Evolutionary conservation across 1,140 invertebrate species (phyloP), one percentile per base, ranked within the genome.

Genomic region (Euborellia annulipes): DNA sequence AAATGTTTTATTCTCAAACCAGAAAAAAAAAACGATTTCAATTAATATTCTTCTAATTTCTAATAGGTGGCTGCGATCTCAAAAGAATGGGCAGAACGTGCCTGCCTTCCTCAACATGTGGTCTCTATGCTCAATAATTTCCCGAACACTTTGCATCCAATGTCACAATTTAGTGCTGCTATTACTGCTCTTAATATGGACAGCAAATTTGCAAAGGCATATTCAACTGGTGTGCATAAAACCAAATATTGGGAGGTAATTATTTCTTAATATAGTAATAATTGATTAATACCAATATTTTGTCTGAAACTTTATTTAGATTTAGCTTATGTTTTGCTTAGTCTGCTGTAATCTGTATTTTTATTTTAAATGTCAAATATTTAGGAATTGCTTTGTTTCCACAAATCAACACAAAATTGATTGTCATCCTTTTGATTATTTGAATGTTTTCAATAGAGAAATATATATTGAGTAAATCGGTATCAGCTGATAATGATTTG

Each of bases 101-200:
- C 86, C 60, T 80, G 75, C 59, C 70, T 98, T 3, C 93, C 94
- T 1, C 73, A 81, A 38, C 92, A 97, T 64, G 90, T 98, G 22
- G 87, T 91, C 9, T 89, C 82, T 20, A 84, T 96, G 72, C 65
- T 98, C 50, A 95, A 96, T 65, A 91, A 91, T 61, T 87, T 98
- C 66, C 94, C 94, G n/a, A 77, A 78, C 52, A 78, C 78, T 50
- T 64, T 98, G 20, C 92, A 96, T 59, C 92, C 92, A 0, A 97
- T 97, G 93, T 82, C 90, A 9, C 93, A 97, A 63, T 89, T 96
- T 57, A 83, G 84, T 36, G 82, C 87, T 22, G 93, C 92, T 9
- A 79, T 95, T 48, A 91, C 88, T 9, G 79, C 90, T 2, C 69
- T 95, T 36, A 94, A 94, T 64, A 86, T 80, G 56, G 92, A 97